A percentile compares a stretch with the other conserved stretches of the same genome.
Conservation (phyloP, 2,797 vertebrate species). For the Pogoniulus pusillus region DNA sequence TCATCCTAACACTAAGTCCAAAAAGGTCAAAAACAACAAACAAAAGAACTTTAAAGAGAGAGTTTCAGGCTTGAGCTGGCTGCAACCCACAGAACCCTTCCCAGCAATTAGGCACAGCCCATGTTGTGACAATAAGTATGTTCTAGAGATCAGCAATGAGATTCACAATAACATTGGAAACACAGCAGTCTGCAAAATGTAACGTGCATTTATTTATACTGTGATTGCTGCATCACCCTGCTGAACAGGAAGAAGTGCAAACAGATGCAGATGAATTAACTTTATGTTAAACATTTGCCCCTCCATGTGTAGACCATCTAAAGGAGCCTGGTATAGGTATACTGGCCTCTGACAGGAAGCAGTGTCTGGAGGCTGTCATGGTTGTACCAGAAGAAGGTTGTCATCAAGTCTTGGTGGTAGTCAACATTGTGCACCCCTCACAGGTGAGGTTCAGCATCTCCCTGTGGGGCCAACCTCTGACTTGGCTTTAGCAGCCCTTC, state of each 20-base stretch:
- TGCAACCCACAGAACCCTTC: not conserved
- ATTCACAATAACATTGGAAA: not conserved
- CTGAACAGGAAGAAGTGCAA: not conserved
- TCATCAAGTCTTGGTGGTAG: not conserved
- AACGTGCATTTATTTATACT: not conserved
- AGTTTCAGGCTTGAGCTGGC: not conserved
- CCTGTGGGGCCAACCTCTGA: not conserved
- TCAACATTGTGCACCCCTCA: not conserved
- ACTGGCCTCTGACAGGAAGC: not conserved
- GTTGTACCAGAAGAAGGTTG: not conserved
- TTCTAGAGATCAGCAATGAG: not conserved
- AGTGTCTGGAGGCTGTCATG: not conserved
- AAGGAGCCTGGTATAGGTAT: not conserved
- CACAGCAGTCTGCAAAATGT: not conserved
- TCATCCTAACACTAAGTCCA: not conserved
- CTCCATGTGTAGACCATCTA: not conserved
- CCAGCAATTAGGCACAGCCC: not conserved
- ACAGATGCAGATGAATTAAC: not conserved
- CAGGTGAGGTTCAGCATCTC: not conserved
- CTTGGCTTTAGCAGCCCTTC: not conserved
- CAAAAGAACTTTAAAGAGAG: not conserved
- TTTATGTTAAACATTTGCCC: not conserved
- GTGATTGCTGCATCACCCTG: not conserved
- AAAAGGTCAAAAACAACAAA: not conserved
- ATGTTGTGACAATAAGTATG: not conserved